Conservation (phyloP, 1,140 invertebrate species). For the Heliconius himera region DNA sequence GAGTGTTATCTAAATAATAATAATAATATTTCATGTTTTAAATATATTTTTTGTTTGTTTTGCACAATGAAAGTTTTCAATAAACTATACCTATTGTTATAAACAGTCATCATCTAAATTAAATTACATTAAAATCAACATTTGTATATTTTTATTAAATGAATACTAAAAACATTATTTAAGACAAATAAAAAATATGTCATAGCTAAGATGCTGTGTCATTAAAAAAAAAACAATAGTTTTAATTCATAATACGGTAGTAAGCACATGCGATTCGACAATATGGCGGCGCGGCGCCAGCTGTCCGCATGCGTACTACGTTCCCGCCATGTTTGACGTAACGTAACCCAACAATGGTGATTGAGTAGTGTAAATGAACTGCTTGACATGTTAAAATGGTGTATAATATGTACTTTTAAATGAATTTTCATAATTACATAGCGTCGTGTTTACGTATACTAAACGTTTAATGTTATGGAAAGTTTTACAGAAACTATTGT, state of each 20-base stretch:
- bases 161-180: background rate
- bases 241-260: conserved; percentile 18
- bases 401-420: background rate
- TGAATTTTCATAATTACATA: background rate
- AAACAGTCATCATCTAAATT: no score
- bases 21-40: no score
- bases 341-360: conserved; percentile 30
- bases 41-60: no score
- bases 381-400: background rate
- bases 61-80: no score
- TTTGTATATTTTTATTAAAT: background rate
- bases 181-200: background rate
- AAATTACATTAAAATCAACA: background rate
- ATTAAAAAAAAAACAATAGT: conserved; percentile 1
- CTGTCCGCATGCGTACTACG: conserved; percentile 70
- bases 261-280: conserved; percentile 47
- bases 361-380: conserved; percentile 28
- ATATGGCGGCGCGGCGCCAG: conserved; percentile 68
- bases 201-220: background rate
- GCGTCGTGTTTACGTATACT: background rate
- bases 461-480: background rate
- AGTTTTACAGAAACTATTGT: background rate
- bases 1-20: no score
- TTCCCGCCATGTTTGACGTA: conserved; percentile 57
- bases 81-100: no score